Evolutionary conservation across 2,113 vertebrate species (phyloP).

Genomic region (Caranx ignobilis): DNA sequence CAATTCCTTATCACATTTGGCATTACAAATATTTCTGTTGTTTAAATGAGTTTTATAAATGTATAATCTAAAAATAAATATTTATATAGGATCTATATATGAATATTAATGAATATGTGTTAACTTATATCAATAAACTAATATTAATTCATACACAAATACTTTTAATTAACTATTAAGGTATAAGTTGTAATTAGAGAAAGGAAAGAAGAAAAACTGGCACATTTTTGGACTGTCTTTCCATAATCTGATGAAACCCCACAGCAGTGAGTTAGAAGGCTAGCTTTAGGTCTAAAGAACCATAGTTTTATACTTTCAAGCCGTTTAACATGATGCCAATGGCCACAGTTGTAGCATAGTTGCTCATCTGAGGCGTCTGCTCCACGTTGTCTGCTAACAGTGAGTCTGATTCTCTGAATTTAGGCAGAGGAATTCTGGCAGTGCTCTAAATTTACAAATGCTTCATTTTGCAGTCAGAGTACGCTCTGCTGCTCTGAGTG

Average conservation of each 20-base stretch:
- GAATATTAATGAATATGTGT: no score
- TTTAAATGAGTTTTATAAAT: background rate
- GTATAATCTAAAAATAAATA: background rate
- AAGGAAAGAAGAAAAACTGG: background rate
- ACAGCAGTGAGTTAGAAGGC: background rate
- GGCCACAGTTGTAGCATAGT: background rate
- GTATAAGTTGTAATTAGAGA: background rate
- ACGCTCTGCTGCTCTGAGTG: background rate
- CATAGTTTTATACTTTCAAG: background rate
- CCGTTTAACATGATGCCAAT: background rate
- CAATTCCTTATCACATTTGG: background rate
- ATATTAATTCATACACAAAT: background rate
- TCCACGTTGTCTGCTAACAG: conserved; percentile 10
- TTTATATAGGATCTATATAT: no score
- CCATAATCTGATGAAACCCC: background rate
- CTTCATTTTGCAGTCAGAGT: conserved; percentile 40
- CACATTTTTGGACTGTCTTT: background rate
- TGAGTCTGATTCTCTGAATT: conserved; percentile 20
- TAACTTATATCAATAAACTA: no score
- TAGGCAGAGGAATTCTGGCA: conserved; percentile 26
- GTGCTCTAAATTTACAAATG: conserved; percentile 32
- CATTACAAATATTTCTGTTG: no score
- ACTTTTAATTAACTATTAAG: background rate
- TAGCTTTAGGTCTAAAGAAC: background rate
- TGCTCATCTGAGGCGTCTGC: conserved; percentile 6